Conservation (phyloP, 2,888 invertebrate genomes). For the Lamellibrachia satsuma region DNA sequence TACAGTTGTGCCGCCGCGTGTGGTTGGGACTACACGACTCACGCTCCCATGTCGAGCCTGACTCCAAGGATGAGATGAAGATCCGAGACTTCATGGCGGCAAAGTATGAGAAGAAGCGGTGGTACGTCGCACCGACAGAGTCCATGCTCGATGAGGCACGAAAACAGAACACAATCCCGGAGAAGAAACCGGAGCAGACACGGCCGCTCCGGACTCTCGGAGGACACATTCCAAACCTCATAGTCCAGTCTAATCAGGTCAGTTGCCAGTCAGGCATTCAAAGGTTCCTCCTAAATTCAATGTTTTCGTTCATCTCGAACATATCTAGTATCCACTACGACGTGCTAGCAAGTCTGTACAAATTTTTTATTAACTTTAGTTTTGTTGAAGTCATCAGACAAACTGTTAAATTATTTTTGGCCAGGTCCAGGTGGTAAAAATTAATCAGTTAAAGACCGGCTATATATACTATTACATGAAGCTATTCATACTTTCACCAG, state of each 20-base stretch:
- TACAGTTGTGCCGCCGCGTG: slow-evolving; percentile 82
- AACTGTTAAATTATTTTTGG: no score
- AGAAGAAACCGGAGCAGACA: slow-evolving; percentile 51
- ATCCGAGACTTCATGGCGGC: slow-evolving; percentile 92
- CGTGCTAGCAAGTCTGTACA: no score
- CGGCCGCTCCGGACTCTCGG: slow-evolving; percentile 65
- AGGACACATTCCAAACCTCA: slow-evolving; percentile 59
- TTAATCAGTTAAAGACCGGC: no score
- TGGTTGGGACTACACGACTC: slow-evolving; percentile 87
- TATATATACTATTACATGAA: no score
- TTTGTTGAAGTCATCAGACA: no score
- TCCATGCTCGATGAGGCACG: slow-evolving; percentile 63
- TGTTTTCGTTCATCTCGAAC: no score
- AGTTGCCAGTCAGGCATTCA: neutral
- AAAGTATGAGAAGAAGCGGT: slow-evolving; percentile 92
- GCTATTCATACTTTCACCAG: no score
- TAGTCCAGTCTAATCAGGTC: slow-evolving; percentile 51
- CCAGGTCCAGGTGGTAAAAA: no score
- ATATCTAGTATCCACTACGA: no score
- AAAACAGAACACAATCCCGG: slow-evolving; percentile 49
- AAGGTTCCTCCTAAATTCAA: no score
- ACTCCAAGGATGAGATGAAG: slow-evolving; percentile 86
- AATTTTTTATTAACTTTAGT: no score
- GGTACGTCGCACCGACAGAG: slow-evolving; percentile 66
- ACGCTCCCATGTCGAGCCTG: slow-evolving; percentile 67